Base-by-base conservation (phyloP, 2,888 invertebrate genomes). In the Hecatera dysodea region DNA sequence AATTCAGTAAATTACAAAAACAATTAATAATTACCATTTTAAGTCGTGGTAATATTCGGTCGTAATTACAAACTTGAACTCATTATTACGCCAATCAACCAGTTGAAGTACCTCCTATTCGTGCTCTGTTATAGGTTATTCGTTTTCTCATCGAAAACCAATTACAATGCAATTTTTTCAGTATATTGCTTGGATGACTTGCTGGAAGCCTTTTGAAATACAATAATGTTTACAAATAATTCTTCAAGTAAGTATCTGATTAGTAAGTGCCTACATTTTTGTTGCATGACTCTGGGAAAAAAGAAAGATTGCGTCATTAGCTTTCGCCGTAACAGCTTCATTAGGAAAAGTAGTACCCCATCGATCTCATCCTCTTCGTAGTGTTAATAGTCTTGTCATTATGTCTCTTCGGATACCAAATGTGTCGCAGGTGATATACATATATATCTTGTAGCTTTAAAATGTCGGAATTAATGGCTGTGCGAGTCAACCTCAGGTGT, bases 401-500 rank as follows among this genome's bases (percentile, higher is more conserved):
- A 82, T 67, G 72, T 71, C 66, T 67, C 67, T 12, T 68, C 55
- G 86, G 85, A 68, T 70, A 85, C 74, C 48, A 74, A 89, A 86
- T 87, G 89, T 86, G 86, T 90, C 89, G 86, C 88, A 87, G 87
- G 85, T 90, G 91, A 90, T 92, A 91, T 89, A 86, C 91, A 90
- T 92, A 91, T 89, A 86, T 91, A 91, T 91, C 91, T 91, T 82
- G 81, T 85, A 89, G 90, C 90, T 91, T 91, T 91, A 92, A 92
- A 91, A 89, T 90, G 89, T 92, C 87, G 89, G 90, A 93, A 92
- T 91, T 93, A 94, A 95, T 93, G 91, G 89, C 82, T 90, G 90
- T 93, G 93, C 91, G 92, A 93, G 93, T 93, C 90, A 93, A 93
- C 91, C 91, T 91, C 93, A 95, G 94, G 94, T 94, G 94, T 91